Evolutionary conservation across 2,888 invertebrate species (phyloP), one percentile per base, ranked within the genome.

Genomic region (Andrena flavipes): DNA sequence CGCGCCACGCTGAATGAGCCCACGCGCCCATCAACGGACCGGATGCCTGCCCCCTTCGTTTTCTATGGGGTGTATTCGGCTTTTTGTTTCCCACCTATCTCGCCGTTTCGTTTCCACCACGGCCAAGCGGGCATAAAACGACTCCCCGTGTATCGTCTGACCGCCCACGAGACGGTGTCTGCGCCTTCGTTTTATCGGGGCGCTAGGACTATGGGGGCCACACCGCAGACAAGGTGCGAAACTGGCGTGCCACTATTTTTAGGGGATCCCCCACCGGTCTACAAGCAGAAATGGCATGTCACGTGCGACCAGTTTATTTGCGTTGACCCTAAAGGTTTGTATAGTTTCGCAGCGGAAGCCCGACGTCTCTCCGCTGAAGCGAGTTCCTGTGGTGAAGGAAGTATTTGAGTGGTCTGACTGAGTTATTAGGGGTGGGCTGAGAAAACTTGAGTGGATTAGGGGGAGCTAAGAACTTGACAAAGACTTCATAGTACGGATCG

Each of bases 1-100:
- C 86, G 77, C 74, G 74, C 69, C 56, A 65, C 76, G 67, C 80
- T 90, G 90, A 91, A 91, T 91, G 91, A 91, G 87, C 91, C 91
- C 88, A 91, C 91, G 89, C 91, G 63, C 72, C 29, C 48, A 56
- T 70, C 73, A 65, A 42, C 42, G 42, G 29, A 33, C 54, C 68
- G 72, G 86, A 86, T 87, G 84, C 86, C 79, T 85, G 87, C 70
- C 49, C 82, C 56, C 35, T 84, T 65, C 51, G 72, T 67, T 65
- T 70, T 70, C 70, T 48, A 30, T n/a, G 56, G 23, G 56, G 23
- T 42, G 42, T 26, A 26, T 23, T 56, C 83, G 73, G 67, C 64
- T 75, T 48, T 35, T 62, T 26, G 26, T 13, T 20, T 67, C n/a
- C n/a, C 23, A 56, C 56, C 64, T 63, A 60, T 60, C 65, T 59